Conservation (phyloP, 37 sponge, comb jelly and placozoan species). For the Geodia barretti region DNA sequence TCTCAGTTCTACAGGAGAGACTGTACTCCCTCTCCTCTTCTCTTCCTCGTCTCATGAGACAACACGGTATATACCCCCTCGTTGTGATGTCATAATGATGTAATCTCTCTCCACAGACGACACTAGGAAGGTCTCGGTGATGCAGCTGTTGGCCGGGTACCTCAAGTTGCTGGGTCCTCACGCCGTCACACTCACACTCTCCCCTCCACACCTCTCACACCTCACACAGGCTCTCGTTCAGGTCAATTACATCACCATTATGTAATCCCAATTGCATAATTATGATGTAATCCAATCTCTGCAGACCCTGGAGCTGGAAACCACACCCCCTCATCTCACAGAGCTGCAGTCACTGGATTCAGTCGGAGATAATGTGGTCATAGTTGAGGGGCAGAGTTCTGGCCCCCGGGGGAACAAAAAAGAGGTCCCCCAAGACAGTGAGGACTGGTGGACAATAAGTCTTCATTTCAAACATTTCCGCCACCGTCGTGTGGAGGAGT, state of each 20-base stretch:
- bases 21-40: conserved; percentile 46
- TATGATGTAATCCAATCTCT: too few species aligned
- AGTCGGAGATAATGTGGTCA: background rate
- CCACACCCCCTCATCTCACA: background rate
- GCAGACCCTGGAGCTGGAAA: conserved; percentile 50
- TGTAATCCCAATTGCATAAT: too few species aligned
- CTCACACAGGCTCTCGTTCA: conserved; percentile 52
- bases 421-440: background rate
- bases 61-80: conserved; percentile 2
- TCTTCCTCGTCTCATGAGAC: conserved; percentile 54
- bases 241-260: too few species aligned
- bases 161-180: conserved; percentile 54
- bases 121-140: conserved; percentile 37
- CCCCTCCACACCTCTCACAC: conserved; percentile 60
- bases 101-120: conserved; percentile 26
- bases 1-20: conserved; percentile 36
- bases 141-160: conserved; percentile 69
- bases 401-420: too few species aligned
- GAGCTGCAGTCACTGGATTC: conserved; percentile 8
- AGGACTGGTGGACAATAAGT: conserved; percentile 1
- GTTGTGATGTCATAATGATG: background rate
- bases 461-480: conserved; percentile 45
- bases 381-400: background rate
- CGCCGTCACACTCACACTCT: conserved; percentile 33
- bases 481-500: conserved; percentile 1